Percentiles rank a stretch among this genome's conserved stretches.
Conservation (phyloP, 2,888 invertebrate genomes). For the Aporophyla lueneburgensis region DNA sequence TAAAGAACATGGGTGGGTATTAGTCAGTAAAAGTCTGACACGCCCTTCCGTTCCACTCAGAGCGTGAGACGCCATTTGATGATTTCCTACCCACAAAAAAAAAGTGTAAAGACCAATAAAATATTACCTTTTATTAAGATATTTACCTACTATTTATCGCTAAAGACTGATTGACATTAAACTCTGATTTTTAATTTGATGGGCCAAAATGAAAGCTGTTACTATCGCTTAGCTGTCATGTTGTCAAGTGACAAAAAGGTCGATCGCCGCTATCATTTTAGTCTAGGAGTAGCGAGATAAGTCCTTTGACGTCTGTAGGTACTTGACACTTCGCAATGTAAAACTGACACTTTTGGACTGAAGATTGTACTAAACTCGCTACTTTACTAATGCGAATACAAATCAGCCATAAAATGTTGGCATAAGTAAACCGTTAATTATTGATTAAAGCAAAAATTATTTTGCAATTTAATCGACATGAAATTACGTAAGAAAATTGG, state of each 20-base stretch:
- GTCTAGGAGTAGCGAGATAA: background rate
- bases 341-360: background rate
- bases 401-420: background rate
- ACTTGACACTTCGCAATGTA: background rate
- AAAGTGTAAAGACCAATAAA: background rate
- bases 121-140: background rate
- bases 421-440: background rate
- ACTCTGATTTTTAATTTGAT: no score
- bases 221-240: no score
- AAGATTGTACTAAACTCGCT: no score
- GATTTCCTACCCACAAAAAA: no score
- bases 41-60: no score
- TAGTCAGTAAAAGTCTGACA: no score
- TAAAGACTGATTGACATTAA: background rate
- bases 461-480: no score
- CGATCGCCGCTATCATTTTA: no score
- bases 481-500: background rate
- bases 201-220: no score
- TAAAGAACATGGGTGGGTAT: no score
- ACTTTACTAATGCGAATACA: background rate
- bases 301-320: background rate
- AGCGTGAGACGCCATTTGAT: no score
- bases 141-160: background rate
- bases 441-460: background rate
- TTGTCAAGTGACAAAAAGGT: no score